Percentiles rank a stretch among this genome's conserved stretches.
Conservation (phyloP, 2,888 invertebrate species). For the Pachycephus smyrnensis region DNA sequence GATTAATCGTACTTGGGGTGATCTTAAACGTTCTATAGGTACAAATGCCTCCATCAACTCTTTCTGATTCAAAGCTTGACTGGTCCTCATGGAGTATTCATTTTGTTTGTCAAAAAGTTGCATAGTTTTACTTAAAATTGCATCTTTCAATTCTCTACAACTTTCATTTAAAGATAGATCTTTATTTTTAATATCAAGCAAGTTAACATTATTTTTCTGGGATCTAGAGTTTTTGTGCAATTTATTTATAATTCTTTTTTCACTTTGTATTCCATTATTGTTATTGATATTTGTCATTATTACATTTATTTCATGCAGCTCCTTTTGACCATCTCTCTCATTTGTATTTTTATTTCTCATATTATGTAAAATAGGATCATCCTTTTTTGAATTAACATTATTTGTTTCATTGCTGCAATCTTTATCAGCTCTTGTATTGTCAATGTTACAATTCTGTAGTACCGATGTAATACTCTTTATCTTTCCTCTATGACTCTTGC, state of each 20-base stretch:
- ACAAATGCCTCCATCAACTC: slow-evolving; percentile 15
- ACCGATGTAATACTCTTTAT: background rate
- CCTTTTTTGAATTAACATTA: slow-evolving; percentile 1
- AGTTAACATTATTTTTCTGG: background rate
- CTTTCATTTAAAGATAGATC: slow-evolving; percentile 37
- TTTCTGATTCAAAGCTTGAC: slow-evolving; percentile 27
- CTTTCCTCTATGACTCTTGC: background rate
- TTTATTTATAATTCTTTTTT: background rate
- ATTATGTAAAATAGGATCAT: background rate
- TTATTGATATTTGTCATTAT: background rate
- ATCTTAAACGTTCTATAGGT: slow-evolving; percentile 9
- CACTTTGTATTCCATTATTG: background rate
- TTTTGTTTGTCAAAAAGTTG: slow-evolving; percentile 44
- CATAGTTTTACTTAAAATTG: slow-evolving; percentile 49
- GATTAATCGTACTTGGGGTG: slow-evolving; percentile 23
- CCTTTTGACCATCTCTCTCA: background rate
- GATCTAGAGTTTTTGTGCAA: too few species aligned
- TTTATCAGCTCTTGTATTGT: background rate
- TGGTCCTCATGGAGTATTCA: slow-evolving; percentile 40
- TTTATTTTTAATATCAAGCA: slow-evolving; percentile 31
- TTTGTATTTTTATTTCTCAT: background rate
- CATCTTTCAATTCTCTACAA: slow-evolving; percentile 42
- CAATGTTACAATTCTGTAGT: background rate
- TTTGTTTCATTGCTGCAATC: background rate
- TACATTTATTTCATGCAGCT: slow-evolving; percentile 1